Base-by-base conservation (phyloP, 1,140 invertebrate species). In the Listronotus oregonensis region DNA sequence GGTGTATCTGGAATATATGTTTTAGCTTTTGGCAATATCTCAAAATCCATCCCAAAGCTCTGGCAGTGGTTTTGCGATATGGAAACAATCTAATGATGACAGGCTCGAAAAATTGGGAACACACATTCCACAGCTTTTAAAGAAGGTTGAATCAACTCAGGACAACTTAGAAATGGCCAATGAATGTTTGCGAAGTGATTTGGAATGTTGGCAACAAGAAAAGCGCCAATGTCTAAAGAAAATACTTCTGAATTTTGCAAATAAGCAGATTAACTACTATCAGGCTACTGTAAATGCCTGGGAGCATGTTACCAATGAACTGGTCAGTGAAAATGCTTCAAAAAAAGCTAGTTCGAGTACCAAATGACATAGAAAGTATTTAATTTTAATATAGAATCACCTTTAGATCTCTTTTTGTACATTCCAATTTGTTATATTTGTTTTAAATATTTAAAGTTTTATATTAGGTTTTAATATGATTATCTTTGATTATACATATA, bases 111-210 rank as follows among this genome's bases (percentile, higher is more conserved):
- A 83, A 75, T 72, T 87, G 14, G 75, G 75, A 21, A 66, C 69
- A 15, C 60, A 68, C 7, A 85, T 86, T 67, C 84, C 84, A 3
- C 82, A 84, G 43, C 72, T 86, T 18, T 77, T 83, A 6, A 84
- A 85, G 71, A 82, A 82, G 39, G 81, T 82, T 0, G 86, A 87
- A 72, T 74, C 82, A n/a, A 73, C 82, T 42, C 85, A 87, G 69
- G 89, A 91, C 76, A 85, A 84, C 61, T 76, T 89, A 34, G 88
- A 89, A 74, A 88, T 87, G 73, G 87, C 89, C 0, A 90, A 90
- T 74, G 87, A 89, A 75, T 86, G 88, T 75, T 78, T 92, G 6
- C 81, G 87, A 47, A 87, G 88, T 34, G 90, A 91, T 75, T 78
- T 90, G 59, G 85, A 89, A 43, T 79, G 88, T 57, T 92, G 90